Evolutionary conservation across 2,888 invertebrate species (phyloP), one percentile per base, ranked within the genome.

Genomic region (Auanema freiburgensis): DNA sequence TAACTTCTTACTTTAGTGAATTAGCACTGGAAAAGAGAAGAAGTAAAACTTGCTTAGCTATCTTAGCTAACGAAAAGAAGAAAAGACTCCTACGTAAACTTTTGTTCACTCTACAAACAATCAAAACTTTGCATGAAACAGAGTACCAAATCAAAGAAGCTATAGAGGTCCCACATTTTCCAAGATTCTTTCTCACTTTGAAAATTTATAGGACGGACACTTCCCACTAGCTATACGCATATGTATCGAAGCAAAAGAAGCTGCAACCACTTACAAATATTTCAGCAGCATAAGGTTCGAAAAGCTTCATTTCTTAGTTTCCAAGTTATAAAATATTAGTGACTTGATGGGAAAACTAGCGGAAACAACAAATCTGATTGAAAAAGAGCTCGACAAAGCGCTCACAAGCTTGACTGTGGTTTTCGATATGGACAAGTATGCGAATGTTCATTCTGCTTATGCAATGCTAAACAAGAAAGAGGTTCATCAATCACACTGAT

Each of bases 1-100:
- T 10, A 46, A 46, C 46, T 5, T 33, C 21, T 46, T 11, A n/a
- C 68, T 66, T 57, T 40, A 71, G 67, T 44, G 56, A 62, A 92
- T 92, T 0, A 88, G 90, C 43, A 90, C 91, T 53, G 91, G 92
- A 72, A 10, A 71, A 66, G 24, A 25, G 56, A 11, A 68, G 71
- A 57, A 68, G 69, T 43, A 40, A 66, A 51, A 76, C 71, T 11
- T 71, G 72, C 79, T 88, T 96, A 62, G 90, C 91, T 24, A 92
- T 97, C 67, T 86, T 97, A 53, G 92, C 94, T 0, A 93, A 94
- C 84, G 93, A 93, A 83, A 87, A 91, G 54, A 93, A 93, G 84
- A 86, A 93, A 57, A 92, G 93, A 84, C 89, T 91, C 62, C 89
- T 93, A 6, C 88, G 90, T 66, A 90, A 90, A 57, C 87, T 96